A percentile compares a stretch with the other conserved stretches of the same genome.
Evolutionary conservation across 1,140 invertebrate genomes (phyloP).

Genomic region (Drosophila melanica): DNA sequence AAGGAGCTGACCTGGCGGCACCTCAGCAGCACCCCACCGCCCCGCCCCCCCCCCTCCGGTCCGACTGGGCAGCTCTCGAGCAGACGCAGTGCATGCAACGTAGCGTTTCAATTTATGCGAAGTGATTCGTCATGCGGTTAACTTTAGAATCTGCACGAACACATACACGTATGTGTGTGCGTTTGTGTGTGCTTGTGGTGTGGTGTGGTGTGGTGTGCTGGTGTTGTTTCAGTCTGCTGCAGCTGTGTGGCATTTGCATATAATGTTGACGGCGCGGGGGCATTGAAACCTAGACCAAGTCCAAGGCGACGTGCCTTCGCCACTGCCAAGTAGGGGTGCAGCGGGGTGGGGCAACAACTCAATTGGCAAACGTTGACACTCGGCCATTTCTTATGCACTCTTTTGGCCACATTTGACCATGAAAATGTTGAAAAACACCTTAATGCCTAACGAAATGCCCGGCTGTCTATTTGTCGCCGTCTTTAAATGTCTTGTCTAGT

Average conservation of each 20-base stretch:
- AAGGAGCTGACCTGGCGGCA: slow-evolving; percentile 54
- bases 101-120: slow-evolving; percentile 82
- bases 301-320: slow-evolving; percentile 55
- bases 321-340: slow-evolving; percentile 3
- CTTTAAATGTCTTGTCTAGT: slow-evolving; percentile 45
- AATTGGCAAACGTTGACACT: slow-evolving; percentile 33
- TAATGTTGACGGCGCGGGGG: slow-evolving; percentile 41
- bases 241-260: slow-evolving; percentile 58
- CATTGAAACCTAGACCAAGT: slow-evolving; percentile 79
- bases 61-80: slow-evolving; percentile 37
- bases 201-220: slow-evolving; percentile 1
- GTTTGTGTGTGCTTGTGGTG: background rate
- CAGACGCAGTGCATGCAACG: slow-evolving; percentile 71
- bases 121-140: slow-evolving; percentile 82
- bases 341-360: slow-evolving; percentile 3
- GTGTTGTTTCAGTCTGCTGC: slow-evolving; percentile 51
- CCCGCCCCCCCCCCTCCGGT: background rate
- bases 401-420: slow-evolving; percentile 67
- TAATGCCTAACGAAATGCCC: slow-evolving; percentile 50
- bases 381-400: background rate
- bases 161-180: background rate
- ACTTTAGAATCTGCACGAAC: slow-evolving; percentile 69
- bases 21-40: slow-evolving; percentile 17
- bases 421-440: slow-evolving; percentile 81
- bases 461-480: background rate